Evolutionary conservation across 2,113 vertebrate genomes (phyloP).

Genomic region (Chamaetylas fuelleborni): DNA sequence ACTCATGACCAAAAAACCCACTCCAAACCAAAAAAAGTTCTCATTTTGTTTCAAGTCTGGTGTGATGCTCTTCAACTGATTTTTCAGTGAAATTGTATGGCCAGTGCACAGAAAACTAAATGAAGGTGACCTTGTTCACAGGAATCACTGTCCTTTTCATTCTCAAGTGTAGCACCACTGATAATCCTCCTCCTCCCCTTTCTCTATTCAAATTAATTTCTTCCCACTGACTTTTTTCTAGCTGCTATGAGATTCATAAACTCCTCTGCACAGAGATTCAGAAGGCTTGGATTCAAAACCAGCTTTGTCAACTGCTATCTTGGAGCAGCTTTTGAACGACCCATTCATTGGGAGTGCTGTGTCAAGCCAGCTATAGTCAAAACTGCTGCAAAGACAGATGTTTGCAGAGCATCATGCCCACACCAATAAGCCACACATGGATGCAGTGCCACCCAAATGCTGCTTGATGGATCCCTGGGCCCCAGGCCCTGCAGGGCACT

Average conservation of each 20-base stretch:
- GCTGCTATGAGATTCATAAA: background rate
- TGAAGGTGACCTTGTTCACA: background rate
- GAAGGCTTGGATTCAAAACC: background rate
- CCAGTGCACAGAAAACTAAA: background rate
- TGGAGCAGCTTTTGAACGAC: background rate
- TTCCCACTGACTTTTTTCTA: background rate
- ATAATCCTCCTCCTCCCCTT: background rate
- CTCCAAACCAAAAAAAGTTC: background rate
- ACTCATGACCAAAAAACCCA: background rate
- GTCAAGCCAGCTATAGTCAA: background rate
- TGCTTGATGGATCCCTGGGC: background rate
- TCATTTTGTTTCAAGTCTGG: background rate
- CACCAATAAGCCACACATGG: fast-evolving
- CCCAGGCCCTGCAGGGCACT: background rate
- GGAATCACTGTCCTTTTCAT: background rate
- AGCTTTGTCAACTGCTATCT: background rate
- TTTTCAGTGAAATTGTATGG: background rate
- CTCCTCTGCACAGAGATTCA: background rate
- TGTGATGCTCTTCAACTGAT: background rate
- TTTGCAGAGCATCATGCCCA: background rate
- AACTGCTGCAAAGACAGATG: background rate
- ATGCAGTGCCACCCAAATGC: background rate
- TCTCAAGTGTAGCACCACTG: background rate
- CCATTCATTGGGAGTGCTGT: background rate
- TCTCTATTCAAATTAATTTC: background rate